phyloP scores from a whole-genome alignment of 2,888 invertebrate genomes.

The Gymnoscelis rufifasciata region DNA sequence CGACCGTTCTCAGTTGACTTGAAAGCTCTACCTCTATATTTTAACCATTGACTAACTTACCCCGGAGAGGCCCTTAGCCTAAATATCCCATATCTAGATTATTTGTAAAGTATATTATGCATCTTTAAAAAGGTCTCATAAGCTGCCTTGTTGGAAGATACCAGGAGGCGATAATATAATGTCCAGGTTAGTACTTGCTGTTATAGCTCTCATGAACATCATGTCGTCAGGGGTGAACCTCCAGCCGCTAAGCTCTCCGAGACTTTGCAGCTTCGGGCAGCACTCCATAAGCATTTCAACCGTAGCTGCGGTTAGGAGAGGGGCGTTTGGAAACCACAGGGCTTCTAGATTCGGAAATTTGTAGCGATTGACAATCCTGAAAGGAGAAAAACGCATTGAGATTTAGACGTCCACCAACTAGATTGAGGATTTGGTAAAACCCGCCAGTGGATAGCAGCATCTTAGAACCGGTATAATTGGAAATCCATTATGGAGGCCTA shows the following conservation, averaged over 20 bases:
- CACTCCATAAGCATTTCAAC: constrained; percentile 83
- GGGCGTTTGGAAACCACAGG: constrained; percentile 84
- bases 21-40: too few species aligned
- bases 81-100: too few species aligned
- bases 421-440: too few species aligned
- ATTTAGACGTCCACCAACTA: too few species aligned
- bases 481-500: too few species aligned
- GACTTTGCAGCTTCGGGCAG: constrained; percentile 81
- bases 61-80: too few species aligned
- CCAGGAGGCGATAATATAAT: constrained; percentile 81
- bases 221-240: constrained; percentile 82
- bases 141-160: constrained; percentile 70
- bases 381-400: constrained; percentile 28
- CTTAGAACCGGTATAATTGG: too few species aligned
- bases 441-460: too few species aligned
- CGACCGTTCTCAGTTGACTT: too few species aligned
- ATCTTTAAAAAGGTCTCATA: constrained; percentile 5
- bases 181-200: constrained; percentile 82
- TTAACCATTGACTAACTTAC: too few species aligned
- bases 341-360: constrained; percentile 82
- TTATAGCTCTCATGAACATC: constrained; percentile 81
- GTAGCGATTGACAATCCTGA: constrained; percentile 81
- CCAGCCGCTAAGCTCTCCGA: constrained; percentile 85
- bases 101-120: neutral
- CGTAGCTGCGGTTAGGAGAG: constrained; percentile 80